phyloP scores from a whole-genome alignment of 2,113 vertebrate genomes.

The Glaucomys volans region DNA sequence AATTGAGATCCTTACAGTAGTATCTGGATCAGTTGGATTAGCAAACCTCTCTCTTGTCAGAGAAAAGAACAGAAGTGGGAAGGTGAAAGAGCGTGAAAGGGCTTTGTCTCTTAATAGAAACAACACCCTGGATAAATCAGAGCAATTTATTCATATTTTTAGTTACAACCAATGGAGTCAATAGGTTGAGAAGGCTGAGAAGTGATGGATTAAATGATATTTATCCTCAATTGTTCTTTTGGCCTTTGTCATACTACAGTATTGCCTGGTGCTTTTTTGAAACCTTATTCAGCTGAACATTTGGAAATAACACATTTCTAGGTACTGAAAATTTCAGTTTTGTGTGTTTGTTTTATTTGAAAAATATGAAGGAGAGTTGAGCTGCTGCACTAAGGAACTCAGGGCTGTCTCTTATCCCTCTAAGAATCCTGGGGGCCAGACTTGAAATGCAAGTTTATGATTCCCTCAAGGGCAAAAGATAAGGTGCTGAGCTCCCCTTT shows the following conservation, averaged over 20 bases:
- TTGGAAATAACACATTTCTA: neutral
- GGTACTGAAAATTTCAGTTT: neutral
- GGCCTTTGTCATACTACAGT: neutral
- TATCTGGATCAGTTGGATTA: neutral
- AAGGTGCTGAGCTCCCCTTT: neutral
- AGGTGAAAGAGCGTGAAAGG: neutral
- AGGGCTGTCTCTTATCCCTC: neutral
- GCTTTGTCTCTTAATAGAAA: neutral
- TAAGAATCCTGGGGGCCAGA: neutral
- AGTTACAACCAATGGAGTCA: neutral
- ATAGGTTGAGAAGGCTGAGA: neutral
- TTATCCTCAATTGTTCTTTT: neutral
- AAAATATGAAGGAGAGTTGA: neutral
- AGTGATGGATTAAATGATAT: neutral
- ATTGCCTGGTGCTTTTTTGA: conserved; percentile 12
- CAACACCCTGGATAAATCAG: neutral
- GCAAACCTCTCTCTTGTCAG: neutral
- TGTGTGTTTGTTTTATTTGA: neutral
- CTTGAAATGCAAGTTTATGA: neutral
- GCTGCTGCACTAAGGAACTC: neutral
- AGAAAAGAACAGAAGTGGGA: neutral
- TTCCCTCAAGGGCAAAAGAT: neutral
- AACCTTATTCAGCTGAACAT: neutral
- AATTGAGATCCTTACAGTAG: neutral
- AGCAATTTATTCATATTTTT: neutral